Evolutionary conservation across 2,888 invertebrate species (phyloP).

Genomic region (Cheilosia impressa): DNA sequence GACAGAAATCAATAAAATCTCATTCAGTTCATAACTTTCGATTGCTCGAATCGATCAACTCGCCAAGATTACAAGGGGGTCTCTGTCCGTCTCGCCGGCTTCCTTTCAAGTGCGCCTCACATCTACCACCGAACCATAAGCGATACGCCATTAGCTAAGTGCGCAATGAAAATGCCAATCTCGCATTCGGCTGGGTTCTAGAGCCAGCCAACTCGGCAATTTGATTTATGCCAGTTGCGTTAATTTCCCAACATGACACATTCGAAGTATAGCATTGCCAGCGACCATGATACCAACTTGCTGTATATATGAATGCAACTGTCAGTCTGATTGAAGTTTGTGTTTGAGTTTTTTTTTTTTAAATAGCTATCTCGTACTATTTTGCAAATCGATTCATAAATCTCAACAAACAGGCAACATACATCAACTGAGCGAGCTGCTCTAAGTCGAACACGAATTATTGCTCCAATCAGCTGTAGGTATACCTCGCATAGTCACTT

Average conservation of each 20-base stretch:
- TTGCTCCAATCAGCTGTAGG: constrained; percentile 52
- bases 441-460: constrained; percentile 70
- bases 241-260: constrained; percentile 74
- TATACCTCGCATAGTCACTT: constrained; percentile 47
- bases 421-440: constrained; percentile 50
- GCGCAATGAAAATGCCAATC: constrained; percentile 55
- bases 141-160: constrained; percentile 44
- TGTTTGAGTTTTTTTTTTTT: background rate
- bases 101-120: constrained; percentile 54
- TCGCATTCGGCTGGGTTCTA: constrained; percentile 10
- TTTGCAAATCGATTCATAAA: constrained; percentile 70
- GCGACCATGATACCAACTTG: constrained; percentile 33
- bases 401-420: constrained; percentile 54
- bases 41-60: constrained; percentile 60
- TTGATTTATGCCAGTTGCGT: constrained; percentile 72
- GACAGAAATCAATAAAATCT: constrained; percentile 60
- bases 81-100: constrained; percentile 24
- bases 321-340: constrained; percentile 42
- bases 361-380: constrained; percentile 24
- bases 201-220: constrained; percentile 25
- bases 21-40: constrained; percentile 59
- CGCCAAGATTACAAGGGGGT: constrained; percentile 36
- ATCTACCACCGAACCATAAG: too few species aligned
- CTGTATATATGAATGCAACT: constrained; percentile 51
- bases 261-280: constrained; percentile 44